These are phyloP conservation scores for Synanthedon formicaeformis DNA, from an alignment of 2,888 invertebrate species.

Conservation along the genomic window DNA sequence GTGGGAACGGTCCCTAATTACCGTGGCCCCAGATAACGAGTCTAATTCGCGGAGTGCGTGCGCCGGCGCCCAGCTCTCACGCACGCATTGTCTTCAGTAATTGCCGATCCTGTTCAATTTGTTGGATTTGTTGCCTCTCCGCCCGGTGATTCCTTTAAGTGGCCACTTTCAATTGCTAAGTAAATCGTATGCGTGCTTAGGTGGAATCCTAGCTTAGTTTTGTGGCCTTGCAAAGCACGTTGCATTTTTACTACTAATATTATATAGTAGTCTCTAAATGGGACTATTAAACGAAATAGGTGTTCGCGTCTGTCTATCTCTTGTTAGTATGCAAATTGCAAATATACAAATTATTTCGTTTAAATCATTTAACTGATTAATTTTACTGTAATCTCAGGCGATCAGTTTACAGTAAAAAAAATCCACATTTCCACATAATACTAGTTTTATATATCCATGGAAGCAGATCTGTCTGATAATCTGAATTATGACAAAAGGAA, in stretches of 20 bases:
- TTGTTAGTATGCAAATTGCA: no score
- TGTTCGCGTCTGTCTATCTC: no score
- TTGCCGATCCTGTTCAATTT: conserved; percentile 70
- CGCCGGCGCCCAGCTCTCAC: conserved; percentile 58
- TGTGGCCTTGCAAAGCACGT: neutral
- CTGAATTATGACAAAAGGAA: no score
- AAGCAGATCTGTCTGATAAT: no score
- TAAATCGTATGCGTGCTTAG: conserved; percentile 30
- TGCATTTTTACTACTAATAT: neutral
- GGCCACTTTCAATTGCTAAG: conserved; percentile 64
- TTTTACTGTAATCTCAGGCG: no score
- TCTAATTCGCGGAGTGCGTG: conserved; percentile 67
- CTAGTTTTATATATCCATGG: no score
- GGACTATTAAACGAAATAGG: no score
- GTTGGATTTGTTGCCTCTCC: conserved; percentile 57
- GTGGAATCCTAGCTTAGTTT: neutral
- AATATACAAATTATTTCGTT: no score
- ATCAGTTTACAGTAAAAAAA: no score
- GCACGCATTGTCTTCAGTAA: conserved; percentile 70
- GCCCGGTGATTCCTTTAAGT: conserved; percentile 67
- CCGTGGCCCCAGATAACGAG: conserved; percentile 56
- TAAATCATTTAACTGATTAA: no score
- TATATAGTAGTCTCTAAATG: no score
- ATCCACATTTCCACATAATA: no score
- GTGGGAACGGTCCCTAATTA: conserved; percentile 66